phyloP scores from a whole-genome alignment of 1,140 invertebrate genomes.

The Drosophila willistoni region DNA sequence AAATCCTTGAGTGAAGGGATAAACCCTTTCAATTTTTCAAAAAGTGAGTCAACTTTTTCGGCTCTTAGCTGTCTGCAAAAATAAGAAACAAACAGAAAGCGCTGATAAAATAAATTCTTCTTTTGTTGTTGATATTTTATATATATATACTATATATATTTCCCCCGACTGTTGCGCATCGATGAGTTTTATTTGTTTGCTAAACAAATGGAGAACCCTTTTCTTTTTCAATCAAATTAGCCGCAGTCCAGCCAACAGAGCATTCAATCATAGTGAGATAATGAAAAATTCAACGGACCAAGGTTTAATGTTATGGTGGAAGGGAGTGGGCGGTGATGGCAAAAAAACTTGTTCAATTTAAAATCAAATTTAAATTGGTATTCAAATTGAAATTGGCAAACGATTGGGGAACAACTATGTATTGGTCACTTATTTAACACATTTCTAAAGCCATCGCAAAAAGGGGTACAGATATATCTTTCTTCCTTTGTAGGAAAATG shows the following conservation, averaged over 20 bases:
- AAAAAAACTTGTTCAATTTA: conserved; percentile 1
- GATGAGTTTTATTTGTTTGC: conserved; percentile 62
- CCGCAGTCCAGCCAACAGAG: conserved; percentile 33
- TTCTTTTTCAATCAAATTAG: conserved; percentile 72
- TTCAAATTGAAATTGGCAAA: neutral
- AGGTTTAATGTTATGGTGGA: neutral
- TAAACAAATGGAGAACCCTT: conserved; percentile 46
- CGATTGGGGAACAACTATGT: neutral
- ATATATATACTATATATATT: conserved; percentile 1
- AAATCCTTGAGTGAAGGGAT: conserved; percentile 13
- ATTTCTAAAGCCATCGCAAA: too few relatives aligned
- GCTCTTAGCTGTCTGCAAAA: neutral
- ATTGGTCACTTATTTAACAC: neutral
- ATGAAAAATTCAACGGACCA: conserved; percentile 40
- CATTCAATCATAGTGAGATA: conserved; percentile 60
- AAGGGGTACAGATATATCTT: too few relatives aligned
- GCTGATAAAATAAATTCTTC: conserved; percentile 57
- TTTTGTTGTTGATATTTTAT: conserved; percentile 31
- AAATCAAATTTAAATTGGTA: conserved; percentile 5
- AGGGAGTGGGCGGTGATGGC: neutral
- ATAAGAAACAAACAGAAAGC: conserved; percentile 44
- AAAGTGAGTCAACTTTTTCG: conserved; percentile 6
- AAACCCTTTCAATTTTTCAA: conserved; percentile 25
- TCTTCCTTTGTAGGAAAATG: too few relatives aligned
- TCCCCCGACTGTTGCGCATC: conserved; percentile 5